phyloP scores from a whole-genome alignment of 2,113 vertebrate species.

The Leptodactylus fuscus region DNA sequence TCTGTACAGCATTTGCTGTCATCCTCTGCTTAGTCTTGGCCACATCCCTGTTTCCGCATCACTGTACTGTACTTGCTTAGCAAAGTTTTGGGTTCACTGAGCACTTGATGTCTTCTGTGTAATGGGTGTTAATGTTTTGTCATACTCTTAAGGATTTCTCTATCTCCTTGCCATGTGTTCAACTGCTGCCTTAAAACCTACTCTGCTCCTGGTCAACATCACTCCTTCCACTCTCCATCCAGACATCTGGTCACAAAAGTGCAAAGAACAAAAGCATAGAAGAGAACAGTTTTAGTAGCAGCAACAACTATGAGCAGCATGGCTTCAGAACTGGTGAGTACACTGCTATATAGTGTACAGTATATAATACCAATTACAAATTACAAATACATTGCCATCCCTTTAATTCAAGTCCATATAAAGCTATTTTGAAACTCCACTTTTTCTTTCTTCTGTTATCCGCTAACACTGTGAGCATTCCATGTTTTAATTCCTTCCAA shows the following conservation, averaged over 20 bases:
- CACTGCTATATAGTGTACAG: background rate
- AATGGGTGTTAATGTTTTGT: conserved; percentile 48
- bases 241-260: background rate
- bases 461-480: no score
- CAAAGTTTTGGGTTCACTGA: conserved; percentile 47
- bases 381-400: no score
- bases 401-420: no score
- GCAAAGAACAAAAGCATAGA: background rate
- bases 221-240: background rate
- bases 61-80: conserved; percentile 11
- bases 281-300: background rate
- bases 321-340: conserved; percentile 46
- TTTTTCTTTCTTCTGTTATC: no score
- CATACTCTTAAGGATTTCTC: background rate
- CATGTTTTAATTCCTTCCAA: no score
- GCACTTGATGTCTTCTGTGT: conserved; percentile 8
- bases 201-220: background rate
- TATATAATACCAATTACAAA: background rate
- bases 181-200: conserved; percentile 11
- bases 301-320: background rate
- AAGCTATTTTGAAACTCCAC: no score
- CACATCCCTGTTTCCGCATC: background rate
- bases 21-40: background rate
- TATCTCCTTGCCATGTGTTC: background rate
- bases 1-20: background rate